A percentile compares a stretch with the other conserved stretches of the same genome.
phyloP scores from a whole-genome alignment of 2,113 vertebrate genomes.

The Proteles cristata region DNA sequence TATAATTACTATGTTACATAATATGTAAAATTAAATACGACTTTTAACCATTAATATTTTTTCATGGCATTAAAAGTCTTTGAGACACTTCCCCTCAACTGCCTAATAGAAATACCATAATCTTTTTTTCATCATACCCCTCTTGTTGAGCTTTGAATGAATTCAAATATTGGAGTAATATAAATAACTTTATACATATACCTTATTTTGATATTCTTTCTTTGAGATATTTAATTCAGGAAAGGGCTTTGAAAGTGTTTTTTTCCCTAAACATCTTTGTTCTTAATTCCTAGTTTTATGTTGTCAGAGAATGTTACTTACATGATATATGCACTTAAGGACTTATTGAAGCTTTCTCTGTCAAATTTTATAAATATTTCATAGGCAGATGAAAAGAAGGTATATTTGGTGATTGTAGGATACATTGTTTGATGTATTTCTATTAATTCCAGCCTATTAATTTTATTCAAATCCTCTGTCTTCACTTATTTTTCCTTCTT shows the following conservation, averaged over 20 bases:
- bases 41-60: neutral
- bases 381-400: neutral
- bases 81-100: neutral
- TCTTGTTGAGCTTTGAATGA: slow-evolving; percentile 30
- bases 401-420: slow-evolving; percentile 17
- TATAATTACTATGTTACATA: neutral
- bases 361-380: slow-evolving; percentile 39
- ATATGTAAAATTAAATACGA: neutral
- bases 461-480: slow-evolving; percentile 51
- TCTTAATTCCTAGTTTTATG: slow-evolving; percentile 27
- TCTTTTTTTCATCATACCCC: neutral
- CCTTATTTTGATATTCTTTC: neutral
- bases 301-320: slow-evolving; percentile 31
- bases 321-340: neutral
- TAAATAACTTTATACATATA: neutral
- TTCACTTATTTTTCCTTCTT: slow-evolving; percentile 27
- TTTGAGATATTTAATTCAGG: slow-evolving; percentile 29
- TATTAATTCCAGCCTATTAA: slow-evolving; percentile 39
- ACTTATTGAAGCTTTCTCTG: slow-evolving; percentile 16
- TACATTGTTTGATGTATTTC: slow-evolving; percentile 29
- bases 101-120: neutral
- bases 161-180: slow-evolving; percentile 11
- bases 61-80: neutral
- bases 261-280: slow-evolving; percentile 3
- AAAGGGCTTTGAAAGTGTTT: slow-evolving; percentile 14